Evolutionary conservation across 2,113 vertebrate species (phyloP).

Genomic region (Delphinus delphis): DNA sequence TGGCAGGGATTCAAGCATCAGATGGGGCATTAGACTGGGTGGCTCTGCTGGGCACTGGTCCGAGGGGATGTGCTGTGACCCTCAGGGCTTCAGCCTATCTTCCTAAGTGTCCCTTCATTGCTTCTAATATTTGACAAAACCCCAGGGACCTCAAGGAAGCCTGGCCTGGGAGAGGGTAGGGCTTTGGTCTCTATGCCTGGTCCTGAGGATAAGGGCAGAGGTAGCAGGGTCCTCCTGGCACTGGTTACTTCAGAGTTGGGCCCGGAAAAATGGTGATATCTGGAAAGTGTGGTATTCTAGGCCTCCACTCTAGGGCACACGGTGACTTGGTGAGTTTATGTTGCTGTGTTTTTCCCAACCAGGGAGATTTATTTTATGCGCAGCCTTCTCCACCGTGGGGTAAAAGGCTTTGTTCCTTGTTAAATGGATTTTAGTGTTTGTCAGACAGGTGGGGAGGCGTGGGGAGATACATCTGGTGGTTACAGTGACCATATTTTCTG

Average conservation of each 20-base stretch:
- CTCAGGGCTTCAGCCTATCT: background rate
- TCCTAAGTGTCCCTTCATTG: background rate
- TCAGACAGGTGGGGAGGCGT: background rate
- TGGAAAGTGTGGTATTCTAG: background rate
- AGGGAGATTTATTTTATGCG: background rate
- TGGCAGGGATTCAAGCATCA: background rate
- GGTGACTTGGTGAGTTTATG: background rate
- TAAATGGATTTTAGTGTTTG: background rate
- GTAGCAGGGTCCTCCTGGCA: background rate
- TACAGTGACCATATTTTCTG: background rate
- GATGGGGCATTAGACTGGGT: background rate
- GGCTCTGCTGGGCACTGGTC: background rate
- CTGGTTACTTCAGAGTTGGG: background rate
- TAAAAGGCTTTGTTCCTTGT: slow-evolving; percentile 5
- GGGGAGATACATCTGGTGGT: background rate
- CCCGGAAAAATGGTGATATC: background rate
- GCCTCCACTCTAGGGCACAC: background rate
- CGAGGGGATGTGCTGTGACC: background rate
- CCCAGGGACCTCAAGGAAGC: background rate
- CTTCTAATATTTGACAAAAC: background rate
- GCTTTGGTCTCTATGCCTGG: background rate
- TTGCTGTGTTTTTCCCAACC: background rate
- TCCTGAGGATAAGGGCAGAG: background rate
- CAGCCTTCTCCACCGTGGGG: background rate
- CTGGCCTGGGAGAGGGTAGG: background rate